Conservation (phyloP, 2,113 vertebrate genomes). For the Craseonycteris thonglongyai region DNA sequence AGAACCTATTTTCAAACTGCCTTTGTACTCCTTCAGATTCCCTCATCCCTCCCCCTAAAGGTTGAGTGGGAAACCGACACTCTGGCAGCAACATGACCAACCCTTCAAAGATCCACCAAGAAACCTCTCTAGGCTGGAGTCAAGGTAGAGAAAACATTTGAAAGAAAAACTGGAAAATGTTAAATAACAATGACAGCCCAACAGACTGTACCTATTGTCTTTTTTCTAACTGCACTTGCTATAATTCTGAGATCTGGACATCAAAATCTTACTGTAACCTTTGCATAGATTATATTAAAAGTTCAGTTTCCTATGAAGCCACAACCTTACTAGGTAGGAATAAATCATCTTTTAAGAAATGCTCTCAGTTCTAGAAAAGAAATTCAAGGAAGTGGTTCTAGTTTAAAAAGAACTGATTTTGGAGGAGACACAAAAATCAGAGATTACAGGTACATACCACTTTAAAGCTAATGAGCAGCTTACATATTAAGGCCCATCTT, state of each 20-base stretch:
- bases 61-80: slow-evolving; percentile 52
- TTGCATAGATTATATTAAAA: slow-evolving; percentile 24
- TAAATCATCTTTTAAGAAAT: slow-evolving; percentile 50
- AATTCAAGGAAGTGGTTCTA: slow-evolving; percentile 36
- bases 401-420: background rate
- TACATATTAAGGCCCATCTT: slow-evolving; percentile 1
- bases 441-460: background rate
- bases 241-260: slow-evolving; percentile 7
- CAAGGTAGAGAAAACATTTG: background rate
- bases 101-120: slow-evolving; percentile 24
- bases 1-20: slow-evolving; percentile 72
- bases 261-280: background rate
- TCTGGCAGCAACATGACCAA: slow-evolving; percentile 5
- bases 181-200: background rate
- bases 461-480: slow-evolving; percentile 34
- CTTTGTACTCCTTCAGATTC: slow-evolving; percentile 67
- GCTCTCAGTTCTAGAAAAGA: slow-evolving; percentile 26
- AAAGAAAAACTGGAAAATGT: slow-evolving; percentile 17
- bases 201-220: background rate
- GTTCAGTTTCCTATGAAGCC: slow-evolving; percentile 51
- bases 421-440: background rate
- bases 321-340: slow-evolving; percentile 43
- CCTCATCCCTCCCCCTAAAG: slow-evolving; percentile 67
- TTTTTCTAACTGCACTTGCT: slow-evolving; percentile 9
- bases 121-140: background rate